Conservation (phyloP, 1,140 invertebrate genomes). For the Hormaphis cornu region DNA sequence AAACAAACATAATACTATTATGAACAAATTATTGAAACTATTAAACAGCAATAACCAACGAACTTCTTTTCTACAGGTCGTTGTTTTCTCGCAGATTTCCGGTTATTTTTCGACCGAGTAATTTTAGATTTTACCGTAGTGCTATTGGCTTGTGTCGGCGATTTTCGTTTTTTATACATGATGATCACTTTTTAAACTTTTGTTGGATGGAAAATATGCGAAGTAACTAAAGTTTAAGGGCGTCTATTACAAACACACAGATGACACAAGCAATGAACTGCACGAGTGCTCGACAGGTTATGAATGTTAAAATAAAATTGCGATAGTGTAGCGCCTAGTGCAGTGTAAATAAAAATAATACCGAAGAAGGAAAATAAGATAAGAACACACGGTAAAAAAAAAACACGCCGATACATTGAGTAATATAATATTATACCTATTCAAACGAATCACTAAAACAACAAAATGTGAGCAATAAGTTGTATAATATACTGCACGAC, state of each 20-base stretch:
- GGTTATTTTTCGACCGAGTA: background rate
- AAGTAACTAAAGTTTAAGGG: too few relatives aligned
- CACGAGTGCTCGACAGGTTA: too few relatives aligned
- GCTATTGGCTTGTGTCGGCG: background rate
- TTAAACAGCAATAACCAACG: background rate
- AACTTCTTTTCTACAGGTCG: background rate
- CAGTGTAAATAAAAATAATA: background rate
- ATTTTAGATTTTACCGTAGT: conserved; percentile 18
- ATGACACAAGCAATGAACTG: too few relatives aligned
- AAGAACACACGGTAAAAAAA: background rate
- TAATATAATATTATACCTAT: too few relatives aligned
- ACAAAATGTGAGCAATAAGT: background rate
- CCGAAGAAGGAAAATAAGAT: background rate
- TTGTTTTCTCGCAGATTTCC: background rate
- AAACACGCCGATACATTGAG: background rate
- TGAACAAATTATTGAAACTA: background rate
- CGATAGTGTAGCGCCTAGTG: background rate
- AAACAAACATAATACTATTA: conserved; percentile 22
- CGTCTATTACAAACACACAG: too few relatives aligned
- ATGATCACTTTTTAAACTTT: too few relatives aligned
- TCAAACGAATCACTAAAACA: background rate
- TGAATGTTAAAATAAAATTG: background rate
- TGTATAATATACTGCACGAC: too few relatives aligned
- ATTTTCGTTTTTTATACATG: conserved; percentile 16
- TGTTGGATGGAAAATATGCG: too few relatives aligned